Evolutionary conservation across 2,888 invertebrate genomes (phyloP).

Genomic region (Entomobrya proxima): DNA sequence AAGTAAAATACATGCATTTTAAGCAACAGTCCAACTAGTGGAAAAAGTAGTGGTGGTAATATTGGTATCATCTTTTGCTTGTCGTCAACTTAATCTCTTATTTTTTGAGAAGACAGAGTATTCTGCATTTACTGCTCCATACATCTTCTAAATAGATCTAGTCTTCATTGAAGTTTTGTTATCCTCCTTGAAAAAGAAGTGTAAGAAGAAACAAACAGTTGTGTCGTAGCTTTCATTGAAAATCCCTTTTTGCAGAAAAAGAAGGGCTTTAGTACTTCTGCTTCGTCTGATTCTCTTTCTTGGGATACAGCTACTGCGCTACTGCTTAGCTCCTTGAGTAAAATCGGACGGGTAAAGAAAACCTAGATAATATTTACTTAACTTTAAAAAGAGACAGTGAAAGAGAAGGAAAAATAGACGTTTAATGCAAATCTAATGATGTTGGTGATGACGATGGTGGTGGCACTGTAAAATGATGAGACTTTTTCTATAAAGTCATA

Average conservation of each 20-base stretch:
- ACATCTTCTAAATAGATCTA: neutral
- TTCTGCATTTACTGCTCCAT: too few relatives aligned
- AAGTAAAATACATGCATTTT: neutral
- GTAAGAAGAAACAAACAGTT: neutral
- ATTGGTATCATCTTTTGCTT: neutral
- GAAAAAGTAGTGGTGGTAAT: neutral
- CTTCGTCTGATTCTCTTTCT: too few relatives aligned
- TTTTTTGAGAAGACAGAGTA: neutral
- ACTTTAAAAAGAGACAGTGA: neutral
- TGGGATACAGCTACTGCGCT: too few relatives aligned
- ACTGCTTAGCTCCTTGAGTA: too few relatives aligned
- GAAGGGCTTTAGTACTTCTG: constrained; percentile 8
- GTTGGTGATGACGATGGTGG: neutral
- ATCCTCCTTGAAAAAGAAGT: neutral
- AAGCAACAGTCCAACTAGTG: neutral
- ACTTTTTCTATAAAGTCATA: neutral
- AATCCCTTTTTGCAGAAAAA: constrained; percentile 30
- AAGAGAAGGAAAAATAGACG: neutral
- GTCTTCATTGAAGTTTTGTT: neutral
- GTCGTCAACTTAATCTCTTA: constrained; percentile 25
- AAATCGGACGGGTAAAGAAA: constrained; percentile 30
- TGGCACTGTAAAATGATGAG: constrained; percentile 21
- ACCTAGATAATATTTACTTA: constrained; percentile 5
- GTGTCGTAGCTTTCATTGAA: constrained; percentile 38
- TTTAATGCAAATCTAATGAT: constrained; percentile 31